A percentile compares a stretch with the other conserved stretches of the same genome.
phyloP scores from a whole-genome alignment of 2,113 vertebrate species.

The Eulacestoma nigropectus region DNA sequence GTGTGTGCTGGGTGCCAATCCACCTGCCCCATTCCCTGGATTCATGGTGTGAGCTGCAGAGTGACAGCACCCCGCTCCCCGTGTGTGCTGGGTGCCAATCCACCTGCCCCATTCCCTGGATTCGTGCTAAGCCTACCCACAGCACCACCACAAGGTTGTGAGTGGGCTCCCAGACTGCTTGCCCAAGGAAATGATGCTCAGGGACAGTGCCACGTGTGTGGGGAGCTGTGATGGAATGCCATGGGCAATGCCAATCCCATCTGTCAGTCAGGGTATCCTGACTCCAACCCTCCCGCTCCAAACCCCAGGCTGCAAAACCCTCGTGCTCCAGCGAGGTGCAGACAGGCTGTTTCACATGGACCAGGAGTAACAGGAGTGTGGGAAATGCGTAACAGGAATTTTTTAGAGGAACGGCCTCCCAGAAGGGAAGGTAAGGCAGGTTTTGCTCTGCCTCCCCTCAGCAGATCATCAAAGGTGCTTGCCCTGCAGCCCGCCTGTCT shows the following conservation, averaged over 20 bases:
- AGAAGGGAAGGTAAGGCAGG: background rate
- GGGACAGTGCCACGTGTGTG: background rate
- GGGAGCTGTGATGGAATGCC: background rate
- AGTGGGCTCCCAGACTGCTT: background rate
- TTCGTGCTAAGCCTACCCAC: background rate
- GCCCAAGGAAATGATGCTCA: background rate
- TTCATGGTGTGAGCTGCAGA: no score
- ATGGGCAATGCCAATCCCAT: background rate
- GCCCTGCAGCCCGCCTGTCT: background rate
- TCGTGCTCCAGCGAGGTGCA: background rate
- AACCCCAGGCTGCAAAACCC: background rate
- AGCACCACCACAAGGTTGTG: background rate
- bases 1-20: background rate
- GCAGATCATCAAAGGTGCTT: background rate
- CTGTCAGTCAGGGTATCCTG: background rate
- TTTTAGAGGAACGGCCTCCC: background rate
- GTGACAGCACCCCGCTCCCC: background rate
- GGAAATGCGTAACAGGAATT: background rate
- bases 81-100: background rate
- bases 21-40: background rate
- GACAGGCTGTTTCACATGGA: background rate
- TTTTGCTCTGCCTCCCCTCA: background rate
- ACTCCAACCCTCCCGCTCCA: background rate
- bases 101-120: background rate
- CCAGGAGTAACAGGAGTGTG: background rate